Base-by-base conservation (phyloP, 1,140 invertebrate species). In the Oedothorax gibbosus region DNA sequence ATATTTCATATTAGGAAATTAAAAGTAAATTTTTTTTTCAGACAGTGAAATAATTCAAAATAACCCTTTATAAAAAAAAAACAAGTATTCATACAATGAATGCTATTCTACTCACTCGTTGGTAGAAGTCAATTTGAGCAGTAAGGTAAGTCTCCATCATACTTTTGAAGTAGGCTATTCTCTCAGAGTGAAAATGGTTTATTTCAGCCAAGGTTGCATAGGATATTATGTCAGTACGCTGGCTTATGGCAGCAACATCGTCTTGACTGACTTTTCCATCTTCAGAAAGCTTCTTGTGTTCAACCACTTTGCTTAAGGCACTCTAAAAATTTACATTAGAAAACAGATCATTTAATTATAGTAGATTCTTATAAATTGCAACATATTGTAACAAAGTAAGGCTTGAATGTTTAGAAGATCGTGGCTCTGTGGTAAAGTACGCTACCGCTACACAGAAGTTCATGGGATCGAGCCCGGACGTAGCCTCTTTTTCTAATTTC, bases 151-250 rank as follows among this genome's bases (percentile, higher is more conserved):
- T 93, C 89, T 95, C 94, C 91, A 98, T 95, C 72, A 95, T 94
- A 68, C 93, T 91, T 89, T 95, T 96, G 87, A 97, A 93, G 90
- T 99, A 96, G n/a, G 92, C 91, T 50, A 96, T 94, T 86, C 96
- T 92, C 88, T 98, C 96, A 18, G 91, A 89, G 88, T 98, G 96
- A 89, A 99, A 98, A 90, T 99, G 96, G 87, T 94, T 94, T 83
- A 99, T 95, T 92, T 99, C 98, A 51, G 97, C 97, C 88, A 98
- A 92, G 60, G 97, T 92, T 1, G 96, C 94, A 89, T 98, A 98
- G 0, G 96, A 97, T 88, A 98, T 94, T 10, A 96, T 93, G 90
- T 99, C 97, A 0, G 96, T 96, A 87, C 96, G 92, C 87, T 94
- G 92, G 78, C 94, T 92, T 7, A 98, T 94, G 88, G 95, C 94